A percentile compares a stretch with the other conserved stretches of the same genome.
These are phyloP conservation scores for Pemphigus obesinymphae DNA, from an alignment of 1,140 invertebrate genomes.

Conservation along the genomic window DNA sequence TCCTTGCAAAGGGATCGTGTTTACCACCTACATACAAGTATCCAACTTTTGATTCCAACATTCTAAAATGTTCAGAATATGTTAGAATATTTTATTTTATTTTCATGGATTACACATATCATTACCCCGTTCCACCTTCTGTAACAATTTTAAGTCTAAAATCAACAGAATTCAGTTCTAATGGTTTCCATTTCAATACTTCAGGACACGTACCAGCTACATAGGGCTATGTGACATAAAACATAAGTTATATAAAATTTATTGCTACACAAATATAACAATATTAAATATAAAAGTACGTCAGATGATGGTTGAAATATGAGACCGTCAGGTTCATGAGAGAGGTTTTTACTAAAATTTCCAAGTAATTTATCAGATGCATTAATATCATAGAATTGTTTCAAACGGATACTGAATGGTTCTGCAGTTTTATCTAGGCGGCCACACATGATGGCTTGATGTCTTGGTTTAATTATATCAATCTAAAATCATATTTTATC, in stretches of 20 bases:
- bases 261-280: background rate
- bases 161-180: constrained; percentile 89
- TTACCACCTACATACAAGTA: constrained; percentile 74
- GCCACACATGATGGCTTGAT: constrained; percentile 69
- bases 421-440: constrained; percentile 70
- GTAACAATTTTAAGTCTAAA: constrained; percentile 77
- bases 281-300: constrained; percentile 51
- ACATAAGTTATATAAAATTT: background rate
- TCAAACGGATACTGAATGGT: constrained; percentile 80
- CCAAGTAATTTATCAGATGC: constrained; percentile 68
- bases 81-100: background rate
- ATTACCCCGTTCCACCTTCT: constrained; percentile 30
- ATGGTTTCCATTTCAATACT: constrained; percentile 97
- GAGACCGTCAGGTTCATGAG: constrained; percentile 94
- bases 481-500: constrained; percentile 48
- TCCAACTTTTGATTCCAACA: constrained; percentile 69
- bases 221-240: constrained; percentile 66
- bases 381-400: constrained; percentile 82
- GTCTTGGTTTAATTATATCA: constrained; percentile 65
- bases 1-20: constrained; percentile 61
- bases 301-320: constrained; percentile 92
- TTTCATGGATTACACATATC: background rate
- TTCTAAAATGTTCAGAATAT: constrained; percentile 53
- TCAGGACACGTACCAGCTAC: constrained; percentile 71
- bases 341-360: constrained; percentile 77